Conservation (phyloP, 2,888 invertebrate species). For the Muscina levida region DNA sequence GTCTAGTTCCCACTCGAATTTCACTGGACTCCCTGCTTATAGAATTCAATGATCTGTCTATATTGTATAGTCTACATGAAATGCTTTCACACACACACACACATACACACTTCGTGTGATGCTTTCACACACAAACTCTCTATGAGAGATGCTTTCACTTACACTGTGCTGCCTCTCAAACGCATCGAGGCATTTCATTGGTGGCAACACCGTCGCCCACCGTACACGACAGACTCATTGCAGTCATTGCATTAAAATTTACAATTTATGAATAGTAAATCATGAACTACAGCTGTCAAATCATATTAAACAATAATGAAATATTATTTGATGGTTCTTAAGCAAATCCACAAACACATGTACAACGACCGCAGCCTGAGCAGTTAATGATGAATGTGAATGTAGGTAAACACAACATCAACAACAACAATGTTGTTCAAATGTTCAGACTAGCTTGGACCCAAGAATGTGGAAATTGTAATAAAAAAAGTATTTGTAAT, state of each 20-base stretch:
- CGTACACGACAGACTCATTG: no score
- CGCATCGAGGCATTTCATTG: neutral
- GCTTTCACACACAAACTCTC: no score
- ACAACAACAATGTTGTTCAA: constrained; percentile 25
- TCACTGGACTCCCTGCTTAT: no score
- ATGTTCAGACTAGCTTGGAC: neutral
- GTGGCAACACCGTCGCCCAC: neutral
- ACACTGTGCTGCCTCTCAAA: neutral
- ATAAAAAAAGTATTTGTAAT: constrained; percentile 8
- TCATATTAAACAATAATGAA: constrained; percentile 60
- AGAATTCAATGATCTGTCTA: constrained; percentile 9
- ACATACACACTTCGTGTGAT: no score
- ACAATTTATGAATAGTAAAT: constrained; percentile 63
- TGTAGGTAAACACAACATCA: constrained; percentile 18
- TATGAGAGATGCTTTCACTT: neutral
- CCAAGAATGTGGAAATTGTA: constrained; percentile 17
- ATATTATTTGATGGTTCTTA: constrained; percentile 6
- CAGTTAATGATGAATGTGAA: neutral
- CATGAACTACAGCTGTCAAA: constrained; percentile 60
- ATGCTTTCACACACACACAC: no score
- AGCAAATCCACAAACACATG: neutral
- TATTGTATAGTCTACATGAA: no score
- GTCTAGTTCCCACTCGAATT: no score
- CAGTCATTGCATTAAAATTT: neutral
- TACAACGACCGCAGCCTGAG: no score